phyloP scores from a whole-genome alignment of 2,888 invertebrate species.

The Drosophila kambysellisi region DNA sequence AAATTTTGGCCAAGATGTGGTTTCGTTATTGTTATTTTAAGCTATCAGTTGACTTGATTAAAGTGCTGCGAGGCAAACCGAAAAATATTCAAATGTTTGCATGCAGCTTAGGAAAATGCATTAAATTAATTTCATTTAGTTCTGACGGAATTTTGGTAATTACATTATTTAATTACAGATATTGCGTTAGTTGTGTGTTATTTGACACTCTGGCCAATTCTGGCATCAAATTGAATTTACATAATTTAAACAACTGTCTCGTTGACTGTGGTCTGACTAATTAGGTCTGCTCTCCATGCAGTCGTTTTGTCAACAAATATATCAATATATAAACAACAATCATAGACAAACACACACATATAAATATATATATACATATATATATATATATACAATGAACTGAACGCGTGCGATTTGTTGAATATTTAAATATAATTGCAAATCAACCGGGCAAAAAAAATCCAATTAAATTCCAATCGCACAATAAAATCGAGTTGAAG shows the following conservation, averaged over 20 bases:
- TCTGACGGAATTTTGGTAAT: slow-evolving; percentile 12
- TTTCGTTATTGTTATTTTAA: slow-evolving; percentile 11
- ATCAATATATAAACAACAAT: slow-evolving; percentile 42
- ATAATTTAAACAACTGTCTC: slow-evolving; percentile 9
- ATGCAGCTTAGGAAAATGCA: neutral
- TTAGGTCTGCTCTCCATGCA: slow-evolving; percentile 54
- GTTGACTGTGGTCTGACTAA: slow-evolving; percentile 27
- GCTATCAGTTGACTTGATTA: slow-evolving; percentile 64
- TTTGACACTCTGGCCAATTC: neutral
- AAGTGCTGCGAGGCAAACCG: slow-evolving; percentile 34
- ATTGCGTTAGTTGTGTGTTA: slow-evolving; percentile 2
- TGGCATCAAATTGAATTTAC: slow-evolving; percentile 10
- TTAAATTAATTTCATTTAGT: slow-evolving; percentile 42
- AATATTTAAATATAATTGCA: slow-evolving; percentile 59
- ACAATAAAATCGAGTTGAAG: slow-evolving; percentile 36
- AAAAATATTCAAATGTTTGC: slow-evolving; percentile 28
- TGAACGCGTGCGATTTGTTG: slow-evolving; percentile 51
- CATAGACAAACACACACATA: neutral
- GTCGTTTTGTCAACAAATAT: slow-evolving; percentile 40
- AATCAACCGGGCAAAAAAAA: slow-evolving; percentile 43
- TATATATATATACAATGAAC: neutral
- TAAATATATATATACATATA: neutral
- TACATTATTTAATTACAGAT: slow-evolving; percentile 15
- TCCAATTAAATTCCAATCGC: slow-evolving; percentile 62
- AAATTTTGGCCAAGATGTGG: slow-evolving; percentile 48